These are phyloP conservation scores for Schmidtea mediterranea DNA, from an alignment of 1,140 invertebrate genomes.

Conservation along the genomic window DNA sequence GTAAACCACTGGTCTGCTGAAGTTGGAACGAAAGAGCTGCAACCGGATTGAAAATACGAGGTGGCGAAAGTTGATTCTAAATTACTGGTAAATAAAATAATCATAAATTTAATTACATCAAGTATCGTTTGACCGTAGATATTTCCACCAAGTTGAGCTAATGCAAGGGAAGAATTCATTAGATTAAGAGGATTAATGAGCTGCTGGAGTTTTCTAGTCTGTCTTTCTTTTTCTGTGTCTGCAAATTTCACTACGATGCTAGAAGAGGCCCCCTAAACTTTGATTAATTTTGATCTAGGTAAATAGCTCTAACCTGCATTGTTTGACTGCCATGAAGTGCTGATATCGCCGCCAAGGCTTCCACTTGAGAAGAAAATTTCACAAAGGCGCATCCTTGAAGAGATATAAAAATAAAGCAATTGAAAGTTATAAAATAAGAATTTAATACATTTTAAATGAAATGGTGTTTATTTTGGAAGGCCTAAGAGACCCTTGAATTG, in stretches of 20 bases:
- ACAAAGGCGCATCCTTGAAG: constrained; percentile 90
- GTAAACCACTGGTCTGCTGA: not conserved
- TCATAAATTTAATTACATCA: not conserved
- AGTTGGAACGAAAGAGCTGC: constrained; percentile 4
- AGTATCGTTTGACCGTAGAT: constrained; percentile 2
- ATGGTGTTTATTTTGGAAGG: no score
- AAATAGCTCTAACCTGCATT: constrained; percentile 3
- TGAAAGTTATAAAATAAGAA: not conserved
- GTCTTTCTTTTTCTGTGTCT: constrained; percentile 94
- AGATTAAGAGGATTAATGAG: constrained; percentile 38
- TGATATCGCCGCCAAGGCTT: constrained; percentile 85
- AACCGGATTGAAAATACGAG: constrained; percentile 3
- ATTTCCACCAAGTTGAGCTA: not conserved
- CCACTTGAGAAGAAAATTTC: constrained; percentile 76
- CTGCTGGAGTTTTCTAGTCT: constrained; percentile 94
- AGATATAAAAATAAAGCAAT: constrained; percentile 4
- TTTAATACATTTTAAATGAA: not conserved
- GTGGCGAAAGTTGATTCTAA: not conserved
- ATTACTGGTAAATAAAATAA: not conserved
- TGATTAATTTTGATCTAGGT: not conserved
- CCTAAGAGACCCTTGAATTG: no score
- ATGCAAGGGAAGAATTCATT: not conserved
- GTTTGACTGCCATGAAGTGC: constrained; percentile 57
- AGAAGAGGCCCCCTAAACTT: constrained; percentile 58
- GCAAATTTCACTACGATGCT: constrained; percentile 97